phyloP scores from a whole-genome alignment of 1,140 invertebrate species.

The Solen grandis region DNA sequence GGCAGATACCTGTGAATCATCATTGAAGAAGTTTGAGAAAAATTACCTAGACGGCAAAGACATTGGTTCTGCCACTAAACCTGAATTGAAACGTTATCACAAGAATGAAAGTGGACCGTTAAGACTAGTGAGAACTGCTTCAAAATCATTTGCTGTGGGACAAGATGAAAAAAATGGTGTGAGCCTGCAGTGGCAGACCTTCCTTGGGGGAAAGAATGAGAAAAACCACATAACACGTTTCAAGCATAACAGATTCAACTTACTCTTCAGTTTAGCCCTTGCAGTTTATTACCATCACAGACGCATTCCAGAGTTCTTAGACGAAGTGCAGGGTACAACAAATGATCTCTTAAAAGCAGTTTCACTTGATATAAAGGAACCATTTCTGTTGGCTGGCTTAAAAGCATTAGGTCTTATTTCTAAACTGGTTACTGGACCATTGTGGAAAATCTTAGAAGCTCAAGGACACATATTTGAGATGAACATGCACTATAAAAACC shows the following conservation, averaged over 20 bases:
- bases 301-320: slow-evolving; percentile 10
- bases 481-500: not conserved
- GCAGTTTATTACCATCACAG: slow-evolving; percentile 28
- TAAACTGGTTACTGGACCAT: slow-evolving; percentile 45
- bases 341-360: slow-evolving; percentile 46
- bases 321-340: slow-evolving; percentile 1
- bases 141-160: slow-evolving; percentile 41
- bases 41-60: not conserved
- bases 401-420: slow-evolving; percentile 55
- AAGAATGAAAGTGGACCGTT: slow-evolving; percentile 37
- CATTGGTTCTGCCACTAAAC: not conserved
- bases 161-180: slow-evolving; percentile 54
- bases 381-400: slow-evolving; percentile 23
- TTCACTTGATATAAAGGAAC: slow-evolving; percentile 17
- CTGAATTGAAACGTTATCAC: not conserved
- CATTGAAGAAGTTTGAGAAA: slow-evolving; percentile 35
- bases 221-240: slow-evolving; percentile 20
- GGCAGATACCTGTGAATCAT: slow-evolving; percentile 37
- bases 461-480: slow-evolving; percentile 49
- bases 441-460: slow-evolving; percentile 51
- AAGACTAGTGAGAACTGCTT: slow-evolving; percentile 25
- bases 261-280: slow-evolving; percentile 44
- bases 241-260: slow-evolving; percentile 53
- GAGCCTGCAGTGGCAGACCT: slow-evolving; percentile 1
- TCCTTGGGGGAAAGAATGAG: not conserved